Evolutionary conservation across 1,140 invertebrate genomes (phyloP), one percentile per base, ranked within the genome.

Genomic region (Alviniconcha marisindica): DNA sequence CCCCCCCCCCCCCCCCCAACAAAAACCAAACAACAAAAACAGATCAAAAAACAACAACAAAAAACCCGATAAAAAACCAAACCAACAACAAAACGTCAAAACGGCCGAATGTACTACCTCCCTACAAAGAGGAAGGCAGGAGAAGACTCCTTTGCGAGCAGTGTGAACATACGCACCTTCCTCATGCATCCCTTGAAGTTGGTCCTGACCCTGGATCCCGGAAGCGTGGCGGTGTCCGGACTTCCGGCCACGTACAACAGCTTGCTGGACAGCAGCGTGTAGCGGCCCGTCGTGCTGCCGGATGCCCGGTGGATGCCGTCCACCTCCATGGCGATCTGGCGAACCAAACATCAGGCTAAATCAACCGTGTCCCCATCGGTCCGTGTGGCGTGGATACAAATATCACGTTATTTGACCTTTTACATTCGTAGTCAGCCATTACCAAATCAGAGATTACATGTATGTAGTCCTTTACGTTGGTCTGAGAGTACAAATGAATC

Each of bases 181-280:
- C 97, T 96, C 89, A 99, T 94, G 92, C 98, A 99, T 5, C 98
- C 98, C 85, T 98, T 96, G 91, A 99, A 99, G 93, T 98, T 98
- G 89, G 95, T 96, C 91, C 96, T 96, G 24, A 97, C 96, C 80
- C 96, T 95, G n/a, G 96, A 95, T 0, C 97, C 97, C n/a, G 96
- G 95, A 60, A 97, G 93, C 2, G 95, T 95, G 54, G 95, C 94
- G 2, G 96, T 95, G 91, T 97, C 96, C 40, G 97, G 96, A 28
- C 96, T 96, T 2, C 98, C 98, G 5, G 97, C 98, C 21, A 99
- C 96, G 88, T 97, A 96, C 14, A 98, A 95, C 54, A 96, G 94
- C 84, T 96, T 97, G 63, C 97, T 97, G 18, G 96, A 96, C 84
- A 99, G 94, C 95, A 97, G 96, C 15, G 96, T 96, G 93, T 98